Base-by-base conservation (phyloP, 2,113 vertebrate species). In the Tretioscincus oriximinensis region DNA sequence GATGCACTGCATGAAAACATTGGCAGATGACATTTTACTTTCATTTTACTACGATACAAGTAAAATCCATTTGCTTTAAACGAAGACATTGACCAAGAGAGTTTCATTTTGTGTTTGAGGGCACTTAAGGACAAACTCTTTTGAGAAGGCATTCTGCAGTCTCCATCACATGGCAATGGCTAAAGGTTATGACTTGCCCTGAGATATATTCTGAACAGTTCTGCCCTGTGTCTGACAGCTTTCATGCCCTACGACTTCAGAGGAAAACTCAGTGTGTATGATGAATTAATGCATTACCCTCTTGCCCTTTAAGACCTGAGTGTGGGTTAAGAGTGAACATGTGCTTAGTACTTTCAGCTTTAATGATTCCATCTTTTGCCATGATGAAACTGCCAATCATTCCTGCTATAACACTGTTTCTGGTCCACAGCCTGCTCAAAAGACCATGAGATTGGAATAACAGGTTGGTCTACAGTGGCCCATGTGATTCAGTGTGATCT, bases 391-490 rank as follows among this genome's bases (percentile, higher is more conserved):
- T 81, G 80, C 73, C 80, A 81, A 61, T 81, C 65, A 81, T 61
- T 76, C 35, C n/a, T 81, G 73, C 51, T 26, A 76, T n/a, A 68
- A 47, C 64, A n/a, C 64, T 63, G 26, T 63, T 76, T 69, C 66
- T 81, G 73, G 54, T 76, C 65, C 80, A 69, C 73, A 45, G 65
- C 65, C 73, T 81, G 80, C 73, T 81, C 65, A 81, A 81, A 81
- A 61, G 65, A 81, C 64, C 73, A 81, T 81, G 80, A 81, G 80
- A 81, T 81, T 76, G 73, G 65, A 81, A 76, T 69, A 81, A 69
- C 73, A 81, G 73, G 51, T 76, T 69, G 20, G n/a, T 51, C 65
- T 76, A n/a, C 41, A 47, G 21, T 51, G 65, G n/a, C 51, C 24
- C 35, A 47, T 69, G 65, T 14, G 9, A 45, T 63, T 51, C 51